These are phyloP conservation scores for Cecidostiba fungosa DNA, from an alignment of 2,888 invertebrate genomes.

Conservation along the genomic window DNA sequence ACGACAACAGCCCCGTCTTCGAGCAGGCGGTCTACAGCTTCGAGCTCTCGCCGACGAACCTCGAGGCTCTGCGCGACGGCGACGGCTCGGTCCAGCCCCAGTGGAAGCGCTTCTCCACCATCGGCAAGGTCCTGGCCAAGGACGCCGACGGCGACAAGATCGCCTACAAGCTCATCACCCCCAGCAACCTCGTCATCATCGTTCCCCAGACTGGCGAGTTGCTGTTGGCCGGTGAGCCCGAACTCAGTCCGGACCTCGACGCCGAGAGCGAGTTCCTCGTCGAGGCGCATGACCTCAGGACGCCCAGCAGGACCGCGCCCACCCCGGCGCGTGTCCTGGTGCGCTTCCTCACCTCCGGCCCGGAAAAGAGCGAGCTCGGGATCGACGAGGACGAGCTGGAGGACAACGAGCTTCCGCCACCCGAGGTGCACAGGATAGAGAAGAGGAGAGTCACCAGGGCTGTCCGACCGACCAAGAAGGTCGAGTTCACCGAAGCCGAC, in stretches of 20 bases:
- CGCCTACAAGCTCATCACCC: constrained; percentile 91
- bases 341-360: constrained; percentile 83
- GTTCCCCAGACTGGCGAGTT: constrained; percentile 96
- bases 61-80: constrained; percentile 63
- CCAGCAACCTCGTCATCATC: constrained; percentile 91
- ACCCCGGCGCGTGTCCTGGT: constrained; percentile 89
- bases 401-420: constrained; percentile 60
- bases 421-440: constrained; percentile 79
- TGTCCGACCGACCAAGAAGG: constrained; percentile 96
- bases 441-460: constrained; percentile 87
- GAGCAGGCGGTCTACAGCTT: constrained; percentile 90
- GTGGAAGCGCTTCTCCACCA: constrained; percentile 90
- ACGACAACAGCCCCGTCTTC: constrained; percentile 95
- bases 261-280: constrained; percentile 86
- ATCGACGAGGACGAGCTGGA: constrained; percentile 53
- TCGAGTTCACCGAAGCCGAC: constrained; percentile 95
- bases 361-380: constrained; percentile 51
- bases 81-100: constrained; percentile 81
- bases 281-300: constrained; percentile 91
- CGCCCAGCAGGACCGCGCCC: constrained; percentile 86
- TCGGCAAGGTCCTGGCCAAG: constrained; percentile 92
- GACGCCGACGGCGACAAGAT: constrained; percentile 96
- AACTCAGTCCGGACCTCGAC: constrained; percentile 82
- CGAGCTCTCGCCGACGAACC: constrained; percentile 81
- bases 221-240: constrained; percentile 90